A percentile compares a stretch with the other conserved stretches of the same genome.
Conservation (phyloP, 2,113 vertebrate genomes). For the Vombatus ursinus region DNA sequence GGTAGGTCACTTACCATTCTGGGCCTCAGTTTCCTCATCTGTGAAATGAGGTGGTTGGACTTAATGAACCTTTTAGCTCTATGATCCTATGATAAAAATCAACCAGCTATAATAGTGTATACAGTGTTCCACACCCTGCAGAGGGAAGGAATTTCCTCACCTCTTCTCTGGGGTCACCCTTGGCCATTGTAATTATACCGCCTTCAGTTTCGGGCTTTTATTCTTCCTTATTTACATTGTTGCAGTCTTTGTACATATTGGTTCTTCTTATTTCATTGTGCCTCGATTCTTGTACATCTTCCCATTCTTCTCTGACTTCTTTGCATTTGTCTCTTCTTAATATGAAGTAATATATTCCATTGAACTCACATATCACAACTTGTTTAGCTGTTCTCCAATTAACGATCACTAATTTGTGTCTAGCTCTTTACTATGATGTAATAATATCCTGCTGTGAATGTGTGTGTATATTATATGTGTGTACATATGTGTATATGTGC, state of each 20-base stretch:
- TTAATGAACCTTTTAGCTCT: background rate
- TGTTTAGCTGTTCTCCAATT: background rate
- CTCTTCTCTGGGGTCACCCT: background rate
- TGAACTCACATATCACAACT: background rate
- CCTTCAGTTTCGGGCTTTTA: background rate
- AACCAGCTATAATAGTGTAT: background rate
- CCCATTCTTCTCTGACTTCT: background rate
- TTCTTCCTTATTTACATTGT: background rate
- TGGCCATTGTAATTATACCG: background rate
- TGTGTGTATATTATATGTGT: too few relatives aligned
- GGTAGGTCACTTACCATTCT: too few relatives aligned
- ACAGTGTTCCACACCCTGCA: background rate
- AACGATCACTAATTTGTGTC: background rate
- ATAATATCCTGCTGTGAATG: background rate
- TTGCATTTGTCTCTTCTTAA: background rate
- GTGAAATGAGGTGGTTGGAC: background rate
- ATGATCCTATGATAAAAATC: background rate
- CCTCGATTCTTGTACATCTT: background rate
- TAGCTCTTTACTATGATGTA: background rate
- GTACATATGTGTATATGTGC: too few relatives aligned
- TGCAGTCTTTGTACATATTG: background rate
- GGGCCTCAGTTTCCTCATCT: background rate
- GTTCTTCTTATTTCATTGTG: background rate
- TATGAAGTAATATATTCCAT: background rate
- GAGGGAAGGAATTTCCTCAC: background rate